Conservation (phyloP, 2,113 vertebrate genomes). For the Anthoscopus minutus region DNA sequence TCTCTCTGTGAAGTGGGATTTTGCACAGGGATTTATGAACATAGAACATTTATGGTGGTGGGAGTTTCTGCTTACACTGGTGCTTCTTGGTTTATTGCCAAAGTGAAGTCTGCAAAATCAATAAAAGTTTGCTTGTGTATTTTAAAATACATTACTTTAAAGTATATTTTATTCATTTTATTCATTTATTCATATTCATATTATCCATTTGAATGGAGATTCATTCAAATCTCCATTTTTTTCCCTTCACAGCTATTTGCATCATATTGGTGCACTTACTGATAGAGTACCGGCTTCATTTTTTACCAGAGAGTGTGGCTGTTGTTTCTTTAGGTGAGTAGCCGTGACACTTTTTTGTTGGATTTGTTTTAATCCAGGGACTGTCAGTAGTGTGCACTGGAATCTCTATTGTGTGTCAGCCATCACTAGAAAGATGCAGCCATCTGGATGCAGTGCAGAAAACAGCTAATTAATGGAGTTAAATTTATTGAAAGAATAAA, state of each 20-base stretch:
- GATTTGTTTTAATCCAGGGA: background rate
- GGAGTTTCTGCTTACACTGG: background rate
- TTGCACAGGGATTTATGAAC: background rate
- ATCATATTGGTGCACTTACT: slow-evolving; percentile 98
- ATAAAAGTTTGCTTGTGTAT: background rate
- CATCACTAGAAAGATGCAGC: background rate
- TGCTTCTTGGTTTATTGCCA: background rate
- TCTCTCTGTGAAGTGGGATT: background rate
- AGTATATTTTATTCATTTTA: background rate
- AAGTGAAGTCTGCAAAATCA: background rate
- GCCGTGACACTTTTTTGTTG: background rate
- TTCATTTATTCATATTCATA: too few species aligned
- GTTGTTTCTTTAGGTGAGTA: slow-evolving; percentile 96
- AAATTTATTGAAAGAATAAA: background rate
- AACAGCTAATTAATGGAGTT: background rate
- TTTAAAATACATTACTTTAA: background rate
- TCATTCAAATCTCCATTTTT: background rate
- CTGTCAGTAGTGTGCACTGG: background rate
- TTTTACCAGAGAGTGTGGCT: slow-evolving; percentile 96
- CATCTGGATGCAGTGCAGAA: background rate
- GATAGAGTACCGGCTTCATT: slow-evolving; percentile 93
- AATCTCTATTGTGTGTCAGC: background rate
- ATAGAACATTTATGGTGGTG: background rate
- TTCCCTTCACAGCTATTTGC: slow-evolving; percentile 83
- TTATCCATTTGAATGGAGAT: too few species aligned